A percentile compares a stretch with the other conserved stretches of the same genome.
phyloP scores from a whole-genome alignment of 2,113 vertebrate species.

The Spea multiplicata region DNA sequence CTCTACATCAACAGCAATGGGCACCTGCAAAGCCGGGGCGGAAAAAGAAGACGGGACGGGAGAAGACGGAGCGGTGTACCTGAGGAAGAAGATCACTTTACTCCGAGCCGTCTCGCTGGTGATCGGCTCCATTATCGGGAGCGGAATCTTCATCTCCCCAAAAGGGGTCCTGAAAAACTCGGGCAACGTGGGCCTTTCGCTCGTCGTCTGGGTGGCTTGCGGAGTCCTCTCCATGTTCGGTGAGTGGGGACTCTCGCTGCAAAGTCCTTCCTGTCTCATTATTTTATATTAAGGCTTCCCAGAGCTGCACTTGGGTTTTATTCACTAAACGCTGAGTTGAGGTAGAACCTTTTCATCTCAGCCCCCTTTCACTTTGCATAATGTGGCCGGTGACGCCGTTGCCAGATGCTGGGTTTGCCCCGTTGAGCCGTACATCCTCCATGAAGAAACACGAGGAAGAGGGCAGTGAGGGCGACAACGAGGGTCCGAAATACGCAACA shows the following conservation, averaged over 20 bases:
- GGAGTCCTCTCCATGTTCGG: slow-evolving; percentile 72
- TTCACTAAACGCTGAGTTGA: too few relatives aligned
- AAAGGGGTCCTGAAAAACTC: slow-evolving; percentile 76
- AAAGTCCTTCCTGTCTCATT: not conserved
- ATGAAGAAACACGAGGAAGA: too few relatives aligned
- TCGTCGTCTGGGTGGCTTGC: slow-evolving; percentile 70
- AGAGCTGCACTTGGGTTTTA: too few relatives aligned
- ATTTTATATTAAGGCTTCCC: too few relatives aligned
- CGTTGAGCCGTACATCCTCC: too few relatives aligned
- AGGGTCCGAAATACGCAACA: too few relatives aligned
- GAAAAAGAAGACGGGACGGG: not conserved
- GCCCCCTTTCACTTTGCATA: too few relatives aligned
- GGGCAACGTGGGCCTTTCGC: slow-evolving; percentile 72
- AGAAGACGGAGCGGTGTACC: slow-evolving; percentile 49
- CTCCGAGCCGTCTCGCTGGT: slow-evolving; percentile 63
- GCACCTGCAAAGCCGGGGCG: not conserved
- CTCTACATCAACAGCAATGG: slow-evolving; percentile 12
- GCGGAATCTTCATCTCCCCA: slow-evolving; percentile 78
- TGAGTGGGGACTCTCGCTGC: slow-evolving; percentile 48
- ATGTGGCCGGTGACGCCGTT: too few relatives aligned
- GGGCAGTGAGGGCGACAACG: too few relatives aligned
- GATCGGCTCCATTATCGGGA: slow-evolving; percentile 73
- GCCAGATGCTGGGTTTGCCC: too few relatives aligned
- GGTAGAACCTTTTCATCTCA: too few relatives aligned
- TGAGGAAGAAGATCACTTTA: slow-evolving; percentile 63